Percentiles rank a stretch among this genome's conserved stretches.
Evolutionary conservation across 2,797 vertebrate genomes (phyloP).

Genomic region (Botia almorhae): DNA sequence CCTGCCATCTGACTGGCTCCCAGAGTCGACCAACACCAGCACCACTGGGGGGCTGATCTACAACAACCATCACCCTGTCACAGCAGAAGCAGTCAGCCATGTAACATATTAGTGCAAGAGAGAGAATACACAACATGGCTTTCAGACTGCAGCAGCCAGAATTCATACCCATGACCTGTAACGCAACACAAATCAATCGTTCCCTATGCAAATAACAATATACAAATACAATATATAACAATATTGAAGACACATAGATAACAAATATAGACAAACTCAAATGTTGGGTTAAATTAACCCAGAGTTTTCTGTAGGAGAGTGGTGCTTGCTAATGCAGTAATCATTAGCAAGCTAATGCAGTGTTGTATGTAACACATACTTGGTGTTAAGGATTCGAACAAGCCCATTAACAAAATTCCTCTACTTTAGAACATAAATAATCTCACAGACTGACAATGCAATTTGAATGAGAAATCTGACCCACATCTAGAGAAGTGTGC

Average conservation of each 20-base stretch:
- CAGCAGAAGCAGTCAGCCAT: conserved; percentile 29
- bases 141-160: background rate
- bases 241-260: background rate
- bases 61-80: conserved; percentile 53
- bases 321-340: no score
- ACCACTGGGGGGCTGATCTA: conserved; percentile 56
- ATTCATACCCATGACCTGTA: conserved; percentile 5
- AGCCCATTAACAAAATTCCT: no score
- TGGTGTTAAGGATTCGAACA: no score
- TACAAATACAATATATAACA: background rate
- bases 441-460: background rate
- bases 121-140: conserved; percentile 31
- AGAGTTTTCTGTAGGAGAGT: no score
- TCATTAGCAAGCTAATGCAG: no score
- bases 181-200: background rate
- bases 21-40: conserved; percentile 62
- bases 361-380: no score
- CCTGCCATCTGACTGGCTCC: conserved; percentile 52
- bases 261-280: no score
- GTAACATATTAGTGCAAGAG: conserved; percentile 38
- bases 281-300: no score
- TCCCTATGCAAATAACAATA: background rate
- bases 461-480: background rate
- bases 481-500: background rate
- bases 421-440: no score